phyloP scores from a whole-genome alignment of 1,140 invertebrate species.

The Sitophilus oryzae region DNA sequence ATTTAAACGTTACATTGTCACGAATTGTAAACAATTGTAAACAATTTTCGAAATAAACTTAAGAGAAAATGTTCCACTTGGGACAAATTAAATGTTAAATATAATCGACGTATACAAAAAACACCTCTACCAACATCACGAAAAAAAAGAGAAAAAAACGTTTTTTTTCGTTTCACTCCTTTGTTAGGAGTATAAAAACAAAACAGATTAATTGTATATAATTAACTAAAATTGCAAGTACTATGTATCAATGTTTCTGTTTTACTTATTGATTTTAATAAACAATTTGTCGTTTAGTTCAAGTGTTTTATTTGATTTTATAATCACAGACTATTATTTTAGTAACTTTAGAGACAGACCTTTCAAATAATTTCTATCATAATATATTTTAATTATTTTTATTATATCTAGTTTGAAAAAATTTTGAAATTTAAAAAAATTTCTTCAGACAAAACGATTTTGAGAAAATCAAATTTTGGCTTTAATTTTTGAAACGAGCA shows the following conservation, averaged over 20 bases:
- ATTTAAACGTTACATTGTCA: constrained; percentile 41
- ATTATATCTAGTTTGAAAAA: too few species aligned
- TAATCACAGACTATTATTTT: too few species aligned
- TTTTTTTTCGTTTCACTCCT: constrained; percentile 28
- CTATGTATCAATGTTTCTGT: constrained; percentile 45
- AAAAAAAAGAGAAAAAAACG: too few species aligned
- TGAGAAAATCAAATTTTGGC: too few species aligned
- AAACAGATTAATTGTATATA: constrained; percentile 38
- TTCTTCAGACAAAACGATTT: too few species aligned
- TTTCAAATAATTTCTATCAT: too few species aligned
- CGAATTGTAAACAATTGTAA: constrained; percentile 21
- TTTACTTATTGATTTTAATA: constrained; percentile 47
- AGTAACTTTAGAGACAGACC: too few species aligned
- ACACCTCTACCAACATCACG: too few species aligned
- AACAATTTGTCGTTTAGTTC: constrained; percentile 43
- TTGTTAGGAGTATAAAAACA: constrained; percentile 39
- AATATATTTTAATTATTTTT: too few species aligned
- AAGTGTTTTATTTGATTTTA: constrained; percentile 12
- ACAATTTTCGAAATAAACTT: background rate
- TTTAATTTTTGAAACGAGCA: too few species aligned
- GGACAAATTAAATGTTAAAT: constrained; percentile 4
- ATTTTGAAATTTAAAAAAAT: too few species aligned
- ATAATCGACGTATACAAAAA: constrained; percentile 26
- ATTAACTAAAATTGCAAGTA: constrained; percentile 40
- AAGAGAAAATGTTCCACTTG: too few species aligned